phyloP scores from a whole-genome alignment of 2,797 vertebrate genomes.

The Pampus argenteus region DNA sequence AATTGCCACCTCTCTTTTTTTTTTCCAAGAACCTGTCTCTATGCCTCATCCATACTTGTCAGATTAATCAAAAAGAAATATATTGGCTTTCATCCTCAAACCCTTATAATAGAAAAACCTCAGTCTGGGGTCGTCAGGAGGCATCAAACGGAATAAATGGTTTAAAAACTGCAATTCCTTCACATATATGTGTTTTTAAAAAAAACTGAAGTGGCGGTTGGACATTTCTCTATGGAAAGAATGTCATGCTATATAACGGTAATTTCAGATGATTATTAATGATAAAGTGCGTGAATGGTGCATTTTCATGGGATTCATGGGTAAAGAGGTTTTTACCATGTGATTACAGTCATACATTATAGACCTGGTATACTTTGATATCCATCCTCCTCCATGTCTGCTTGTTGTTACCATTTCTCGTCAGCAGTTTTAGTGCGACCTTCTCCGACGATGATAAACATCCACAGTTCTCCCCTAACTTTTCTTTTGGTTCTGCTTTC shows the following conservation, averaged over 20 bases:
- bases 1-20: not conserved
- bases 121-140: constrained; percentile 6
- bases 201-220: not conserved
- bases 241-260: not conserved
- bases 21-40: constrained; percentile 21
- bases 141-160: constrained; percentile 33
- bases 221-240: constrained; percentile 17
- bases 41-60: constrained; percentile 27
- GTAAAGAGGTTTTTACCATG: constrained; percentile 1
- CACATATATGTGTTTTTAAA: not conserved
- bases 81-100: constrained; percentile 43
- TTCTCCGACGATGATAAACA: constrained; percentile 22
- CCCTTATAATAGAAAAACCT: constrained; percentile 21
- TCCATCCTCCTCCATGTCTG: not conserved
- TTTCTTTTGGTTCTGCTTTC: constrained; percentile 15
- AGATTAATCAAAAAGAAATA: constrained; percentile 30
- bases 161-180: constrained; percentile 20
- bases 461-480: constrained; percentile 35
- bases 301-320: not conserved
- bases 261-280: too few relatives aligned
- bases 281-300: not conserved
- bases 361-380: constrained; percentile 4
- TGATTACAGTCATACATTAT: constrained; percentile 30
- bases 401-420: constrained; percentile 29
- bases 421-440: constrained; percentile 39